Evolutionary conservation across 1,140 invertebrate genomes (phyloP), one percentile per base, ranked within the genome.

Genomic region (Andrena cerasifolii): DNA sequence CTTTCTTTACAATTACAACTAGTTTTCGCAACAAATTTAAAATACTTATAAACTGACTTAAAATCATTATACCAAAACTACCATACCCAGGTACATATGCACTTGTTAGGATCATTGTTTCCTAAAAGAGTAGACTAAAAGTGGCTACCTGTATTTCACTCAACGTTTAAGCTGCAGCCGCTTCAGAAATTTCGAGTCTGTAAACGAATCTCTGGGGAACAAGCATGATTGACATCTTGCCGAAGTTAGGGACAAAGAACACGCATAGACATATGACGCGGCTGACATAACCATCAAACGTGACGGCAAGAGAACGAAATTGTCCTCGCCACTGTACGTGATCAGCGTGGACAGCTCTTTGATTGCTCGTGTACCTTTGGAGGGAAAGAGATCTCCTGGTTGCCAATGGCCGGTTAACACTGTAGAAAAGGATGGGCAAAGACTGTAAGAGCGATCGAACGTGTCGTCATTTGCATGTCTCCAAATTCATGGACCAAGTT

Each of bases 281-380:
- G 77, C 62, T 87, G 85, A 88, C 87, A 86, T 87, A 88, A 89
- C 82, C 84, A 82, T 89, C 87, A 89, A 87, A 86, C 86, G 83
- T 86, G 87, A 89, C 79, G 82, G 80, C 83, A 68, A 59, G 54
- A 84, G 84, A 86, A 80, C 76, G 80, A 85, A 83, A 89, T 89
- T 87, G 84, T 83, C 66, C 67, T 79, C 72, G 49, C 75, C 77
- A 73, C 77, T 59, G 73, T 88, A 90, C 89, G 89, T 89, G 88
- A 89, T 82, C 87, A 85, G 86, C 87, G 77, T 86, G 61, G 77
- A 67, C 80, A 88, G 62, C 65, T 45, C 83, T 65, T 51, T 76
- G 72, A 75, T 83, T 86, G 73, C 78, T 73, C 58, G 24, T 84
- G 28, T 28, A 33, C 21, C 51, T 6, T 18, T 40, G 66, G 49